phyloP scores from a whole-genome alignment of 2,888 invertebrate species.

The Drosophila villosipedis region DNA sequence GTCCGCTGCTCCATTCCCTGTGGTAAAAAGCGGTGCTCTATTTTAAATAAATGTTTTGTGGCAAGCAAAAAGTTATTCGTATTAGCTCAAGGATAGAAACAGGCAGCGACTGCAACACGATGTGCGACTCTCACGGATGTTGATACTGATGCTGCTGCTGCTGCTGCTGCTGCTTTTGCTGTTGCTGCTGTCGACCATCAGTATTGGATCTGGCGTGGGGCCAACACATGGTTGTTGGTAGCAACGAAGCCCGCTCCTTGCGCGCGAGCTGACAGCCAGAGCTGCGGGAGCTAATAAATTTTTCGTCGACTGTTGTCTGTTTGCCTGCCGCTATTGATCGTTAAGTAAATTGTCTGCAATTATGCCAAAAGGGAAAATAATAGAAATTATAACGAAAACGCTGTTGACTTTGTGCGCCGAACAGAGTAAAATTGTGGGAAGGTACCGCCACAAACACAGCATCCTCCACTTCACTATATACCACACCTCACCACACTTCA shows the following conservation, averaged over 20 bases:
- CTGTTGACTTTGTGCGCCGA: constrained; percentile 68
- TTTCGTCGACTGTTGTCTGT: constrained; percentile 58
- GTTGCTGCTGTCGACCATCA: constrained; percentile 36
- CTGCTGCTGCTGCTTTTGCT: not conserved
- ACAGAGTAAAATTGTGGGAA: constrained; percentile 66
- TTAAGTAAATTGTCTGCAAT: constrained; percentile 83
- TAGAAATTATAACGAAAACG: constrained; percentile 81
- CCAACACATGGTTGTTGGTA: constrained; percentile 65
- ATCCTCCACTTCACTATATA: constrained; percentile 12
- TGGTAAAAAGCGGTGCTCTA: constrained; percentile 61
- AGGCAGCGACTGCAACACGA: constrained; percentile 51
- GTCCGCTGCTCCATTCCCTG: constrained; percentile 50
- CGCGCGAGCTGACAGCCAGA: constrained; percentile 35
- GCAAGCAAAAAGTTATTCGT: constrained; percentile 65
- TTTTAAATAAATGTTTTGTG: constrained; percentile 78
- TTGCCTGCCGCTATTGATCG: constrained; percentile 77
- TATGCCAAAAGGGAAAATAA: constrained; percentile 83
- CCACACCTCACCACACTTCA: constrained; percentile 20
- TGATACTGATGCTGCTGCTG: constrained; percentile 21
- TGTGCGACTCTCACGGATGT: constrained; percentile 59
- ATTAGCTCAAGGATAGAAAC: constrained; percentile 73
- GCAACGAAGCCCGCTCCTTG: constrained; percentile 22
- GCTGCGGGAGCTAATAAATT: constrained; percentile 82
- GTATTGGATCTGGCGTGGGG: constrained; percentile 57
- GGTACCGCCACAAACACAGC: constrained; percentile 21